Evolutionary conservation across 2,797 vertebrate genomes (phyloP).

Genomic region (Cygnus olor): DNA sequence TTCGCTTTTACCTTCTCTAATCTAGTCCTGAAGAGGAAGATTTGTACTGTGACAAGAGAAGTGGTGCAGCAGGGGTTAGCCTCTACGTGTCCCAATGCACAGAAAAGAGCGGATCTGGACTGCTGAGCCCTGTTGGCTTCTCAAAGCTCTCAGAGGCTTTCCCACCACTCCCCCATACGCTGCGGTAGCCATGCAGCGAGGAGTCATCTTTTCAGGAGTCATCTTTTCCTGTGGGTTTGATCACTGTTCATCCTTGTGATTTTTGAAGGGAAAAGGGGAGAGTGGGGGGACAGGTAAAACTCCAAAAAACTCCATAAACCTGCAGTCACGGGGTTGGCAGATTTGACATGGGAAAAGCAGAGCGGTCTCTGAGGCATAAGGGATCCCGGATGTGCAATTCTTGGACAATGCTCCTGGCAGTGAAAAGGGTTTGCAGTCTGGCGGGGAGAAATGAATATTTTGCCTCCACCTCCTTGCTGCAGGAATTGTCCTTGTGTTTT

Average conservation of each 20-base stretch:
- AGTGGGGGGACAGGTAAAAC: fast-evolving
- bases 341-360: neutral
- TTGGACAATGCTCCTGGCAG: neutral
- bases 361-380: neutral
- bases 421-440: neutral
- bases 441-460: neutral
- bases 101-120: neutral
- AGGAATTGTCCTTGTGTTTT: neutral
- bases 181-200: neutral
- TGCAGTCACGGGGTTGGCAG: neutral
- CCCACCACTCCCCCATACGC: neutral
- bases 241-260: neutral
- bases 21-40: neutral
- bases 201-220: neutral
- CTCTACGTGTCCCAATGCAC: neutral
- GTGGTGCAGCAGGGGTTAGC: neutral
- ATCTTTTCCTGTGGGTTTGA: neutral
- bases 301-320: neutral
- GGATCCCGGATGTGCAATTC: fast-evolving
- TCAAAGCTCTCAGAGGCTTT: neutral
- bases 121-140: neutral
- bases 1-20: neutral
- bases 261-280: neutral
- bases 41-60: neutral
- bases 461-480: neutral